Evolutionary conservation across 2,797 vertebrate genomes (phyloP).

Genomic region (Ptychadena robeensis): DNA sequence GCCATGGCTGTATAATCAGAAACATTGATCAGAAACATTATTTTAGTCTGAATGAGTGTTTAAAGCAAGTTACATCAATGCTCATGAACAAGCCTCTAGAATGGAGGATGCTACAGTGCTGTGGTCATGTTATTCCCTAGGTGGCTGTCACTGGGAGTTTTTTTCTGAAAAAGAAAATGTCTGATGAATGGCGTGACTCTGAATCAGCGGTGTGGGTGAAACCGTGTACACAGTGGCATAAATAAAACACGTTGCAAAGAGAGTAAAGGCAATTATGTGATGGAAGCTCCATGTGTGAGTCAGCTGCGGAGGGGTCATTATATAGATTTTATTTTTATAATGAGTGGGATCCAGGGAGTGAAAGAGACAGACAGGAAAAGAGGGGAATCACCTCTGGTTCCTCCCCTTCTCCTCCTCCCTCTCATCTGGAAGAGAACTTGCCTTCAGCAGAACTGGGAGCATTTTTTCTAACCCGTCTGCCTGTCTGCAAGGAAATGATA

Average conservation of each 20-base stretch:
- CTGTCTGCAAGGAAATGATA: constrained; percentile 63
- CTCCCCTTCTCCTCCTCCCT: constrained; percentile 50
- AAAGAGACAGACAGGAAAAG: constrained; percentile 35
- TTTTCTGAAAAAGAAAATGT: background rate
- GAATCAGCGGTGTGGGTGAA: constrained; percentile 12
- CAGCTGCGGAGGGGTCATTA: constrained; percentile 12
- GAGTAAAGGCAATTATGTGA: constrained; percentile 21
- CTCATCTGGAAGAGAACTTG: constrained; percentile 56
- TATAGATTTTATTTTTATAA: constrained; percentile 19
- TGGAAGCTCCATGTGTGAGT: background rate
- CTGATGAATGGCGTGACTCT: background rate
- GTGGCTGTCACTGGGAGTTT: background rate
- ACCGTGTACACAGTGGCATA: background rate
- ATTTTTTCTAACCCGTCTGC: constrained; percentile 59
- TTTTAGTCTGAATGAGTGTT: background rate
- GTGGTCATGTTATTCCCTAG: background rate
- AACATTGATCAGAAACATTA: background rate
- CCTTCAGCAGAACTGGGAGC: constrained; percentile 50
- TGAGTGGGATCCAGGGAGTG: constrained; percentile 29
- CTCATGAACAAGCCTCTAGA: background rate
- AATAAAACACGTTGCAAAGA: constrained; percentile 16
- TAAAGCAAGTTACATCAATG: background rate
- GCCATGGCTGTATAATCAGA: background rate
- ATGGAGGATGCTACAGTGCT: background rate
- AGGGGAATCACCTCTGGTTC: constrained; percentile 39